These are phyloP conservation scores for Equus przewalskii DNA, from an alignment of 2,113 vertebrate species.

Conservation along the genomic window DNA sequence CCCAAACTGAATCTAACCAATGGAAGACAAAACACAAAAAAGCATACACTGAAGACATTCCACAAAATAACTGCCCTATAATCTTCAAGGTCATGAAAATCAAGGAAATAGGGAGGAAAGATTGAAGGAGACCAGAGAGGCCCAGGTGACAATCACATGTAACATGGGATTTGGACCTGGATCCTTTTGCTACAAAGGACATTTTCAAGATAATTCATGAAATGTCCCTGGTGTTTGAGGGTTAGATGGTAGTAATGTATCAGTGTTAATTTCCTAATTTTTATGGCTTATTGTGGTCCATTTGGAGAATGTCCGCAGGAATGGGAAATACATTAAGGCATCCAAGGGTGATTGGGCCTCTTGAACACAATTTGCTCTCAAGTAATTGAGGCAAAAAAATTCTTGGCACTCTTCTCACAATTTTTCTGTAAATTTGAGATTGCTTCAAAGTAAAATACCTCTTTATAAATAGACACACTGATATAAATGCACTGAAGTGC, in stretches of 20 bases:
- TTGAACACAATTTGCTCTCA: not conserved
- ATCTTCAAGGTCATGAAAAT: not conserved
- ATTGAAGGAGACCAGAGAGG: not conserved
- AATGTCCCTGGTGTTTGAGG: not conserved
- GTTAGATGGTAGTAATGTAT: not conserved
- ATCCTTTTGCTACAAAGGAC: not conserved
- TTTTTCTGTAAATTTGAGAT: conserved; percentile 26
- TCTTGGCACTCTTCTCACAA: not conserved
- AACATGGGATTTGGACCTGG: not conserved
- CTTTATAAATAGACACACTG: conserved; percentile 15
- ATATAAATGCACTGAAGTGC: not conserved
- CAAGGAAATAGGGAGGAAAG: not conserved
- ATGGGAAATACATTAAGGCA: not conserved
- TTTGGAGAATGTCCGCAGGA: not conserved
- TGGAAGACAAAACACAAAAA: not conserved
- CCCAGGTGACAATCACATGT: not conserved
- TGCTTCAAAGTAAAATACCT: not conserved
- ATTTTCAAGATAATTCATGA: conserved; percentile 5
- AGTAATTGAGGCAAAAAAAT: not conserved
- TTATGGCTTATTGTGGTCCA: not conserved
- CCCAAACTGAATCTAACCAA: not conserved
- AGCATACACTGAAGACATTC: not conserved
- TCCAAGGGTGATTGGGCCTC: not conserved
- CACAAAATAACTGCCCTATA: not conserved
- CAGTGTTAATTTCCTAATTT: not conserved